Conservation (phyloP, 2,113 vertebrate genomes). For the Jaculus jaculus region DNA sequence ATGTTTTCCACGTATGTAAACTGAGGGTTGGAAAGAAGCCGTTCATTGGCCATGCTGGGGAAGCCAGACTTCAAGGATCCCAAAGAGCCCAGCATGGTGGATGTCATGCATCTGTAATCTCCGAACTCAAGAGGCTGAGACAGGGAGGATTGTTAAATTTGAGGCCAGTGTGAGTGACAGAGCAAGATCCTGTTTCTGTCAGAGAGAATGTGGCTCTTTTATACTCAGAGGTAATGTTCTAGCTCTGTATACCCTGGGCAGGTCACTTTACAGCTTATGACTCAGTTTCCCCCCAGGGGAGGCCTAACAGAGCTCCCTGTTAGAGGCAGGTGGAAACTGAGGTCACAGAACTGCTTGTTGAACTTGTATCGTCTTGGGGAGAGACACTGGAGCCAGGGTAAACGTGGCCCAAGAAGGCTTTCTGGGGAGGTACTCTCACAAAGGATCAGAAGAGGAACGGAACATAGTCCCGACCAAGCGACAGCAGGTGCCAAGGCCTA, state of each 20-base stretch:
- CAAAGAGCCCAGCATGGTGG: not conserved
- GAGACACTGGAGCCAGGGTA: not conserved
- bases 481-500: not conserved
- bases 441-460: not conserved
- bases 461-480: not conserved
- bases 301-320: no score
- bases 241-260: not conserved
- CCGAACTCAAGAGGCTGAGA: not conserved
- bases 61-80: no score
- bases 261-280: not conserved
- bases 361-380: not conserved
- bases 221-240: not conserved
- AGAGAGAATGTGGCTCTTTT: not conserved
- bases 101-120: no score
- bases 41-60: no score
- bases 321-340: not conserved
- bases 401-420: not conserved
- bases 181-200: not conserved
- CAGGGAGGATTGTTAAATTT: not conserved
- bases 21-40: not conserved
- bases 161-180: not conserved
- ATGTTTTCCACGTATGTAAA: not conserved
- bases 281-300: not conserved
- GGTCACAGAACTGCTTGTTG: not conserved
- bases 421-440: fast-evolving